Evolutionary conservation across 2,888 invertebrate species (phyloP), one percentile per base, ranked within the genome.

Genomic region (Marasmarcha lunaedactyla): DNA sequence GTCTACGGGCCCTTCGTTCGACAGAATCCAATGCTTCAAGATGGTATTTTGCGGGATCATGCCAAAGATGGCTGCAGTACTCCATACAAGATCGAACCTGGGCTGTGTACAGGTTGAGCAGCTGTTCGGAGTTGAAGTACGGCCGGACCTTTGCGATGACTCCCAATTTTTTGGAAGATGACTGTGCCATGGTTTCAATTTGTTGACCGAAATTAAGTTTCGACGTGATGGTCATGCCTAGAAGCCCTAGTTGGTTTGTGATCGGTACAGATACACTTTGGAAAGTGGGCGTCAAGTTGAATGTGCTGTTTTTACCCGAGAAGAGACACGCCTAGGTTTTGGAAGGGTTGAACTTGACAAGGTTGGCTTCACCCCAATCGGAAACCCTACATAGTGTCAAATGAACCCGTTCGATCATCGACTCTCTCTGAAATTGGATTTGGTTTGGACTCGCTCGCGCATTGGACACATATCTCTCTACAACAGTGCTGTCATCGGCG

Each of bases 251-350:
- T 9, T 12, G 12, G 15, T 36, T 6, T 2, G 30, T 30, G 11
- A 30, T 30, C 6, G 33, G 25, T 6, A 39, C 13, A 14, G 39
- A 34, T 39, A 11, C 34, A 39, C 14, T 12, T 10, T 33, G 25
- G 25, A 35, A 35, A 34, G 34, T 34, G 15, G 35, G 34, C 15
- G 39, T 20, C 3, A 34, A 14, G n/a, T 9, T 12, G 26, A 39
- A 39, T 9, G 15, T n/a, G 20, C 39, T 34, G 26, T 35, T 42
- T 44, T 44, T 30, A 13, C 42, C 37, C 11, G 42, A 36, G 33
- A 47, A 45, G 1, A 47, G 35, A 36, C 39, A 43, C 33, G 40
- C 40, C 25, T 43, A 40, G 12, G 43, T 43, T 45, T 45, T 45
- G 27, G 37, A 14, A 12, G 43, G 39, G 35, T 43, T 47, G 39